Conservation (phyloP, 2,797 vertebrate genomes). For the Loriculus beryllinus region DNA sequence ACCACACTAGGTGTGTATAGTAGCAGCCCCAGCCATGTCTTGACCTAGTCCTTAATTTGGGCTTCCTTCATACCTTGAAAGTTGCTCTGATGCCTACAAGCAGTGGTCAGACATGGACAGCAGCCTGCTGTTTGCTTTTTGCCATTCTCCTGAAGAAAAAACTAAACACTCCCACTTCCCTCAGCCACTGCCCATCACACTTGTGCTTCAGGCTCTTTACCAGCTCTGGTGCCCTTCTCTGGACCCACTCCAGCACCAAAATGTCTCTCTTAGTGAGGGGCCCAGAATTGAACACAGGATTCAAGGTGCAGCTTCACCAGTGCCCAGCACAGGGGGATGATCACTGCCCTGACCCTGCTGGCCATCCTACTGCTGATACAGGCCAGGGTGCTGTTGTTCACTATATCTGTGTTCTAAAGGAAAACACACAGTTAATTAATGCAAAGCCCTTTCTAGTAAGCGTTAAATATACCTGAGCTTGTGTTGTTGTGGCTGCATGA, state of each 20-base stretch:
- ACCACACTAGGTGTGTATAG: fast-evolving
- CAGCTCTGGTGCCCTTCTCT: neutral
- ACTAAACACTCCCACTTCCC: neutral
- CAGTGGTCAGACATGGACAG: neutral
- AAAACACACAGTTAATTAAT: neutral
- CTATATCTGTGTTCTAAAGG: neutral
- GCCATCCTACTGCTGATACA: neutral
- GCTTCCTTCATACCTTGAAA: neutral
- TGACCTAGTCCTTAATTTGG: neutral
- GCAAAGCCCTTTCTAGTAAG: neutral
- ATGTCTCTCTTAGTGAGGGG: neutral
- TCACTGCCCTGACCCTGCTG: neutral
- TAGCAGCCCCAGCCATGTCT: neutral
- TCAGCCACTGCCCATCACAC: neutral
- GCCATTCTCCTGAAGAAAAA: neutral
- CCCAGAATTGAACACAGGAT: neutral
- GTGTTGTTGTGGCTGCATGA: neutral
- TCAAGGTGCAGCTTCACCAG: neutral
- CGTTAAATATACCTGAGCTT: neutral
- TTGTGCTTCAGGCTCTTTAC: neutral
- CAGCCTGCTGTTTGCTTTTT: neutral
- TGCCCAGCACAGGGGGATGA: neutral
- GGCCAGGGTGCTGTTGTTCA: neutral
- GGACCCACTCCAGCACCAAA: neutral
- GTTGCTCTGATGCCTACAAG: neutral